These are phyloP conservation scores for Platalea minor DNA, from an alignment of 2,797 vertebrate genomes.

Conservation along the genomic window DNA sequence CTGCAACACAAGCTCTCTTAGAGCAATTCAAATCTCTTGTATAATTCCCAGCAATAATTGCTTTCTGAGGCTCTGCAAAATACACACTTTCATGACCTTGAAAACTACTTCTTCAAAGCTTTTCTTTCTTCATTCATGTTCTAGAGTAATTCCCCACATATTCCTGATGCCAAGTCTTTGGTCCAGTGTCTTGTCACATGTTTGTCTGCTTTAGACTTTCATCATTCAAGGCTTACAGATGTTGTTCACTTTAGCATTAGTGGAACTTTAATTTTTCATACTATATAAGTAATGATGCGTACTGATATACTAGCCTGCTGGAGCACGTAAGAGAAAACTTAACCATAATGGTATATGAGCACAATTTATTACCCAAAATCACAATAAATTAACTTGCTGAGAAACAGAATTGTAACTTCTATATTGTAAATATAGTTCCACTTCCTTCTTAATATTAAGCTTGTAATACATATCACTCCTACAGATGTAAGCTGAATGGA, in stretches of 20 bases:
- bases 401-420: not conserved
- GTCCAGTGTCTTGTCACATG: not conserved
- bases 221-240: not conserved
- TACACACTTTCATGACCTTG: not conserved
- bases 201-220: not conserved
- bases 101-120: not conserved
- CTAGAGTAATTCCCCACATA: not conserved
- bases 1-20: not conserved
- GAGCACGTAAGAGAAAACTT: not conserved
- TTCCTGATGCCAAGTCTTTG: not conserved
- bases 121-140: not conserved
- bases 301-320: not conserved
- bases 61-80: not conserved
- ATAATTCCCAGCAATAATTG: not conserved
- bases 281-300: not conserved
- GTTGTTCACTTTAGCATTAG: not conserved
- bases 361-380: not conserved
- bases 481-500: not conserved
- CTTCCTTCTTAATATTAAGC: not conserved
- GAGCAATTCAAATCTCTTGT: not conserved
- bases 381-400: not conserved
- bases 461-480: not conserved
- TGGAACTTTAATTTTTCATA: not conserved
- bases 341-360: not conserved
- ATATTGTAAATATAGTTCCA: not conserved